Evolutionary conservation across 2,113 vertebrate species (phyloP), one percentile per base, ranked within the genome.

Genomic region (Centropus unirufus): DNA sequence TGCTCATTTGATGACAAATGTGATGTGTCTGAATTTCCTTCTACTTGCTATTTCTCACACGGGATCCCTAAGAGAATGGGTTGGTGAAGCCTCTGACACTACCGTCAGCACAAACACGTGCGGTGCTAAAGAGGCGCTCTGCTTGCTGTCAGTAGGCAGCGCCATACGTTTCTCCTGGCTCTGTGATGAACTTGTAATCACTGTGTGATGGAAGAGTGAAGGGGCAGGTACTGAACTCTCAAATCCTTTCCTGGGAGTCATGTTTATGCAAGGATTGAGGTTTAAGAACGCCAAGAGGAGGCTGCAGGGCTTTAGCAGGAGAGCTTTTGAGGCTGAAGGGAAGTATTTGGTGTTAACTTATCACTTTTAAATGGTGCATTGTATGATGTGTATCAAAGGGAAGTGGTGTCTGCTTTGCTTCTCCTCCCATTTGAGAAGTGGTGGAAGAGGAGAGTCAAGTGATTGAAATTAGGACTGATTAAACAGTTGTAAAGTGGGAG

Each of bases 21-120:
- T 87, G 55, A 9, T 26, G n/a, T 47, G 51, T 36, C 74, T 78
- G 51, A 49, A 11, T 85, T 83, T 68, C 57, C 59, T 83, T 61
- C 49, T 29, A 1, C 30, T 93, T 66, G 75, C n/a, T 69, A 21
- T 17, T 59, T 82, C 62, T 90, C 34, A 61, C 8, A 44, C 63
- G 67, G 47, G 79, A 16, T 76, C 88, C 70, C 36, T 61, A 10
- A 42, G 63, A 12, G 24, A 47, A 12, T 15, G 20, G 62, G 3
- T 52, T 20, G 78, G 32, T 32, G 24, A 54, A 49, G 74, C 40
- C 52, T 58, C 36, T 42, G 39, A 34, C 5, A 6, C 54, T 14
- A 30, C 24, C 0, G 0, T 72, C 55, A 32, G 80, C 59, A 21
- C 80, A 83, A 30, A 58, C 73, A 46, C 23, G 1, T 11, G 15